Base-by-base conservation (phyloP, 2,113 vertebrate species). In the Artemisiospiza belli region DNA sequence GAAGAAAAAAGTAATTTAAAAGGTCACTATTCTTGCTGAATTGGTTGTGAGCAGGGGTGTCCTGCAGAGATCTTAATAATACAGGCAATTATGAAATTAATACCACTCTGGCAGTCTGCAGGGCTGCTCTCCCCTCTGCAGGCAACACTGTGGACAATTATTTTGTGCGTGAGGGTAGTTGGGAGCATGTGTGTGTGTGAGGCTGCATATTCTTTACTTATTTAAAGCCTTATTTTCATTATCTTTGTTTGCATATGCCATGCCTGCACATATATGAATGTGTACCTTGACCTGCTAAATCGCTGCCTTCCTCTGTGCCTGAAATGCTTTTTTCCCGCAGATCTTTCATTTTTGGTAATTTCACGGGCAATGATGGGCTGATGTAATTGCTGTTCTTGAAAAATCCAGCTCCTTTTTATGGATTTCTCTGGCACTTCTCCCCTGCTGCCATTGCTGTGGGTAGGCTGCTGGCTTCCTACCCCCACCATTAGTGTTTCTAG, bases 51-150 rank as follows among this genome's bases (percentile, higher is more conserved):
- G 80, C 73, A 52, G 63, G 68, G 58, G 18, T 47, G 24, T 93
- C 93, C 95, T 95, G 79, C 93, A 58, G 94, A 78, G 88, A 90
- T 81, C 83, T 87, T 96, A 90, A 95, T 92, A 92, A 95, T 83
- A 51, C 43, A 91, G 82, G 89, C 84, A 94, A 83, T 96, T 89
- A 95, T 58, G 81, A 92, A 94, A 96, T 94, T 95, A 96, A 94
- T 93, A 78, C 72, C 69, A 77, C 68, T 86, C 93, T 46, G 87
- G 88, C 92, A 77, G 52, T 67, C 92, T 63, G 84, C 92, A 74
- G 93, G 87, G 75, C 87, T 5, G 11, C 82, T 94, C 82, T 95
- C 74, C 83, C 83, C 62, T 90, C 74, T 0, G 4, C 64, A 72
- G 87, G 78, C 95, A 35, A 1, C 11, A 54, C 78, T 73, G 81